These are phyloP conservation scores for Helicolenus hilgendorfi DNA, from an alignment of 2,797 vertebrate species.

Conservation along the genomic window DNA sequence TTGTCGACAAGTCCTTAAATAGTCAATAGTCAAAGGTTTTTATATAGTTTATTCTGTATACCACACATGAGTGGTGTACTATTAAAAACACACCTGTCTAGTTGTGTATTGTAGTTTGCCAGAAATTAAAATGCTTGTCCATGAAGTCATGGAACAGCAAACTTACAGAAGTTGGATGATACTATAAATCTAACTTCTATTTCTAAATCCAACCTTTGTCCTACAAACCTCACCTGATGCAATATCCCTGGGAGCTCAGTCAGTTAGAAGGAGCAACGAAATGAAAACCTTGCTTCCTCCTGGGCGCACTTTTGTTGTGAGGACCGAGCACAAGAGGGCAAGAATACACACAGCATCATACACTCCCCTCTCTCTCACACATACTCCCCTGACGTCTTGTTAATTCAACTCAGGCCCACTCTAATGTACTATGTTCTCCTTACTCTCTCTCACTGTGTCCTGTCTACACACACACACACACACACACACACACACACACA, in stretches of 20 bases:
- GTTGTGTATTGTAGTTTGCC: background rate
- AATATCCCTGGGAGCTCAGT: background rate
- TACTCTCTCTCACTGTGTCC: background rate
- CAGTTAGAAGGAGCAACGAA: constrained; percentile 2
- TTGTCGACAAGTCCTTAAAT: background rate
- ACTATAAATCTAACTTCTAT: background rate
- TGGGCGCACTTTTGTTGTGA: background rate
- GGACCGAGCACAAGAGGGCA: background rate
- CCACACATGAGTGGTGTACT: background rate
- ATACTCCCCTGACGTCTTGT: constrained; percentile 50
- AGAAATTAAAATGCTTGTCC: background rate
- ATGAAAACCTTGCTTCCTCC: constrained; percentile 2
- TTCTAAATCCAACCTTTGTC: background rate
- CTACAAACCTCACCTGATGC: background rate
- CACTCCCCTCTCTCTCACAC: constrained; percentile 9
- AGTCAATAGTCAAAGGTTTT: background rate
- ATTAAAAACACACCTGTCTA: background rate
- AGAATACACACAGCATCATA: background rate
- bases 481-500: background rate
- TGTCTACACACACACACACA: background rate
- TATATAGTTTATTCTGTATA: background rate
- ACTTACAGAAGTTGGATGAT: background rate
- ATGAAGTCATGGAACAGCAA: background rate
- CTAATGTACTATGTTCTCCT: constrained; percentile 4
- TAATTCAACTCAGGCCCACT: constrained; percentile 43